Conservation (phyloP, 2,113 vertebrate genomes). For the Emydocephalus ijimae region DNA sequence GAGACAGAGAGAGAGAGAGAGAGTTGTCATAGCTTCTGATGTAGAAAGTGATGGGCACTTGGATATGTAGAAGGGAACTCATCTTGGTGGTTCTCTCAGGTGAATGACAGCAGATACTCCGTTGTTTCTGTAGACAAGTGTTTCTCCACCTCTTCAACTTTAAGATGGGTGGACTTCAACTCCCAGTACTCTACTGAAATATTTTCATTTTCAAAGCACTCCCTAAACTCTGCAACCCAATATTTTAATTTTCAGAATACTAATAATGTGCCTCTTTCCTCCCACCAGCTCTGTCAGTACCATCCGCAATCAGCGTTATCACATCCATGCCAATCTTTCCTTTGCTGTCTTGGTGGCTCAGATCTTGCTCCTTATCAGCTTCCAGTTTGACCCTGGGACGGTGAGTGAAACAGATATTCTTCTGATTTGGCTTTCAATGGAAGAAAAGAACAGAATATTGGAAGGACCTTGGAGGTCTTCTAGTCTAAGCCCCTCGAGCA, state of each 20-base stretch:
- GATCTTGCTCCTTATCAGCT: constrained; percentile 88
- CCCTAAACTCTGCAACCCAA: not conserved
- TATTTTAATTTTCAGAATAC: not conserved
- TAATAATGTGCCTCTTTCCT: not conserved
- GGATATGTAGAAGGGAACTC: constrained; percentile 44
- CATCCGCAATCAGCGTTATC: constrained; percentile 93
- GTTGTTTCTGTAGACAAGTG: not conserved
- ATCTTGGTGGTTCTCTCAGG: not conserved
- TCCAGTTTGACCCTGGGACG: constrained; percentile 79
- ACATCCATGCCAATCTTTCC: constrained; percentile 94
- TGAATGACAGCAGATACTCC: not conserved
- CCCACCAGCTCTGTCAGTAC: constrained; percentile 84
- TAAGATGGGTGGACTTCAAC: not conserved
- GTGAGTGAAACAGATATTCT: constrained; percentile 65
- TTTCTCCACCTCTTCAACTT: not conserved
- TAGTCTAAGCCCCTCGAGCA: not conserved
- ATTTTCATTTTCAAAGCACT: not conserved
- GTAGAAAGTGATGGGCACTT: constrained; percentile 36
- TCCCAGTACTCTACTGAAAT: not conserved
- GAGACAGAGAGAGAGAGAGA: constrained; percentile 1
- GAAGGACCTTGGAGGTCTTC: not conserved
- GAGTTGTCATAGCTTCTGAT: constrained; percentile 37
- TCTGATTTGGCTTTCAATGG: not conserved
- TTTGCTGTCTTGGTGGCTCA: constrained; percentile 90
- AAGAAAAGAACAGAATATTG: not conserved